These are phyloP conservation scores for Drosophila dunni DNA, from an alignment of 1,140 invertebrate genomes.

Conservation along the genomic window DNA sequence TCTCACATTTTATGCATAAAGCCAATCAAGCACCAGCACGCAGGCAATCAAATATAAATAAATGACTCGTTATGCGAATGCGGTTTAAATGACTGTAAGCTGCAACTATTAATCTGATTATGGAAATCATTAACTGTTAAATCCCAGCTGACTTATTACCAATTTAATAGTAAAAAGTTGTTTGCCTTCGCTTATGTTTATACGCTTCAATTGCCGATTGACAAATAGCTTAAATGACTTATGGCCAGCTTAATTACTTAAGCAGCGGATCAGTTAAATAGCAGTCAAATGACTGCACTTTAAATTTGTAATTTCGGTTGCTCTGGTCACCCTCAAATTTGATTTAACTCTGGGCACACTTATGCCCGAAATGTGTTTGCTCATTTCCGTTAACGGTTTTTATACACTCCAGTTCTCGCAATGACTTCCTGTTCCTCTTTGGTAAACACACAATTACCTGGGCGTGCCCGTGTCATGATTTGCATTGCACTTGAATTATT, in stretches of 20 bases:
- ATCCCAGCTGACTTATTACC: neutral
- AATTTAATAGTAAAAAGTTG: conserved; percentile 1
- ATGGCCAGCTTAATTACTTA: neutral
- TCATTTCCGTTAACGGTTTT: conserved; percentile 56
- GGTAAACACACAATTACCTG: conserved; percentile 76
- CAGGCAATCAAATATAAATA: conserved; percentile 46
- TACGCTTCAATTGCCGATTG: neutral
- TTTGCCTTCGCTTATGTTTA: neutral
- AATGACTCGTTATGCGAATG: conserved; percentile 31
- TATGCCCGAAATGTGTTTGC: conserved; percentile 61
- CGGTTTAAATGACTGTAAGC: conserved; percentile 26
- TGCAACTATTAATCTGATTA: conserved; percentile 39
- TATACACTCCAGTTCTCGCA: neutral
- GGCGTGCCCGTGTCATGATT: conserved; percentile 69
- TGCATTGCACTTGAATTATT: conserved; percentile 81
- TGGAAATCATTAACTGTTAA: conserved; percentile 18
- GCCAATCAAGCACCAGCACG: conserved; percentile 31
- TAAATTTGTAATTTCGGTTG: conserved; percentile 11
- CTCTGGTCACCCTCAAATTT: conserved; percentile 19
- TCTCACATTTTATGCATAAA: conserved; percentile 17
- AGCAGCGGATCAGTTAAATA: neutral
- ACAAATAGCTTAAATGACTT: conserved; percentile 1
- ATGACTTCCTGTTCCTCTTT: conserved; percentile 52
- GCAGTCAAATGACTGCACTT: neutral
- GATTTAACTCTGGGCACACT: conserved; percentile 37